Evolutionary conservation across 2,113 vertebrate species (phyloP).

Genomic region (Hippocampus mohnikei): DNA sequence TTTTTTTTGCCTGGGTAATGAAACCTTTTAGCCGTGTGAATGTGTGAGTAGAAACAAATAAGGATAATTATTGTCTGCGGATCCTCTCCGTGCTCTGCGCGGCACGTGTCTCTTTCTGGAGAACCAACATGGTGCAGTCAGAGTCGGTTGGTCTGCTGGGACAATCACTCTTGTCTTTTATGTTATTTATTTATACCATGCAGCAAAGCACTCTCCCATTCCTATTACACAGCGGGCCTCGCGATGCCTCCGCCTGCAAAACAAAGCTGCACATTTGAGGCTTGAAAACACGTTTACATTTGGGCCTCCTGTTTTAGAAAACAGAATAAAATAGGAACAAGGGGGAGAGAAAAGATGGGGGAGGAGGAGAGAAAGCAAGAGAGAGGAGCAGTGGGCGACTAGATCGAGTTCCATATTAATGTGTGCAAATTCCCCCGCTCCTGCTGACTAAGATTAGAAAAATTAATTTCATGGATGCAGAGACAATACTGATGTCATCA

Average conservation of each 20-base stretch:
- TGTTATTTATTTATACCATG: conserved; percentile 54
- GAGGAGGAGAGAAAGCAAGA: conserved; percentile 26
- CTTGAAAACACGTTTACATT: conserved; percentile 23
- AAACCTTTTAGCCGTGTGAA: conserved; percentile 53
- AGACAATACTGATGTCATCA: conserved; percentile 78
- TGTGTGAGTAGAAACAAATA: conserved; percentile 68
- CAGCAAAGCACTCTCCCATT: conserved; percentile 41
- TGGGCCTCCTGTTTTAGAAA: conserved; percentile 37
- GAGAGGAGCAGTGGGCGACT: conserved; percentile 61
- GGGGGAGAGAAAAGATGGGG: conserved; percentile 28
- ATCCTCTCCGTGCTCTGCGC: conserved; percentile 60
- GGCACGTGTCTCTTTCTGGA: conserved; percentile 46
- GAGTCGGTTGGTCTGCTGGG: conserved; percentile 50
- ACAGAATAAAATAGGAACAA: conserved; percentile 8
- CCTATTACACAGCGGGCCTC: conserved; percentile 31
- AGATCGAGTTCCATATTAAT: conserved; percentile 73
- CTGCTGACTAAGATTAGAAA: conserved; percentile 80
- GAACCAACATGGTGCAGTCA: conserved; percentile 56
- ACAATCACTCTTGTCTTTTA: conserved; percentile 49
- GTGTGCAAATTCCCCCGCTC: conserved; percentile 75
- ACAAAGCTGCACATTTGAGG: conserved; percentile 48
- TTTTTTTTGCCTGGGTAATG: conserved; percentile 45
- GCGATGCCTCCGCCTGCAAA: conserved; percentile 36
- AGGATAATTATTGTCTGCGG: conserved; percentile 66
- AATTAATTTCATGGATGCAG: conserved; percentile 80